Evolutionary conservation across 2,113 vertebrate genomes (phyloP).

Genomic region (Myanophis thanlyinensis): DNA sequence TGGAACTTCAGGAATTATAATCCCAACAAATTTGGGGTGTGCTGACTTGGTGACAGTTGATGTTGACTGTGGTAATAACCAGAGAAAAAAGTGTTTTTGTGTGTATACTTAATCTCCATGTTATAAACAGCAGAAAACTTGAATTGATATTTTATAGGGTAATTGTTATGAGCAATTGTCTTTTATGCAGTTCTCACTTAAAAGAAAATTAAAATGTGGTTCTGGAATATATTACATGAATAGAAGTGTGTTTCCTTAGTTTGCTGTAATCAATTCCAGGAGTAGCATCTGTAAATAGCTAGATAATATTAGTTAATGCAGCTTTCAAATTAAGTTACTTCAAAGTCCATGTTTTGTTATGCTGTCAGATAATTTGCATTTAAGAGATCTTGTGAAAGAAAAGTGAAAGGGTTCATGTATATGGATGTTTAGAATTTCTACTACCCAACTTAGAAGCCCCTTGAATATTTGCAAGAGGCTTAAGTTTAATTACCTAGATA

Average conservation of each 20-base stretch:
- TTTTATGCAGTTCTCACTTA: background rate
- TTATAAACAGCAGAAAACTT: background rate
- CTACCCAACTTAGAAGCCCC: background rate
- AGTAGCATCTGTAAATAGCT: constrained; percentile 7
- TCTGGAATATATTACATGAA: background rate
- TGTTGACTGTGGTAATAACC: background rate
- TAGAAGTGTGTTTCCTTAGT: background rate
- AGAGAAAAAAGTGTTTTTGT: background rate
- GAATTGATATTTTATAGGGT: background rate
- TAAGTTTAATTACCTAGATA: background rate
- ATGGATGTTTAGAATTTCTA: constrained; percentile 8
- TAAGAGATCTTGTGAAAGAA: constrained; percentile 11
- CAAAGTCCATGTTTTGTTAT: constrained; percentile 3
- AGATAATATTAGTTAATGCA: constrained; percentile 30
- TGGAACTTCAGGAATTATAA: background rate
- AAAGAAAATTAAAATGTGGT: background rate
- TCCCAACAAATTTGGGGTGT: background rate
- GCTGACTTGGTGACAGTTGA: background rate
- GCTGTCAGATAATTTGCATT: constrained; percentile 5
- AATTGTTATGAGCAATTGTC: background rate
- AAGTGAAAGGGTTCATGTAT: background rate
- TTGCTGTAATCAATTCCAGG: constrained; percentile 2
- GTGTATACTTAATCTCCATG: background rate
- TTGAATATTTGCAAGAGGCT: background rate
- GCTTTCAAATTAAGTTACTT: constrained; percentile 10